Evolutionary conservation across 2,797 vertebrate species (phyloP).

Genomic region (Hemibagrus guttatus): DNA sequence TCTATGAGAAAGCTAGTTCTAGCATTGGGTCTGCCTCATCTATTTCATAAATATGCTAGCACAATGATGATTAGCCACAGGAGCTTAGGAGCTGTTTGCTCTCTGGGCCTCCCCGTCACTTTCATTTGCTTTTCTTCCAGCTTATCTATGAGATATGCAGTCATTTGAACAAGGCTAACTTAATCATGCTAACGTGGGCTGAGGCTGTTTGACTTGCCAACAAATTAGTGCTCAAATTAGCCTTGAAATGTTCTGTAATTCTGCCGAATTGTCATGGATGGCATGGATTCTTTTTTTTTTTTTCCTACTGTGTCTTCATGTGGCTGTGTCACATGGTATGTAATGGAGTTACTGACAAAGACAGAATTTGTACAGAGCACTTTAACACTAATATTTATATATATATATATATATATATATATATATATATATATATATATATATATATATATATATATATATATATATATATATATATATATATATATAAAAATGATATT

Average conservation of each 20-base stretch:
- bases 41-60: slow-evolving; percentile 54
- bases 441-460: slow-evolving; percentile 10
- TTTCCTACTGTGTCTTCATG: not conserved
- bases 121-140: slow-evolving; percentile 55
- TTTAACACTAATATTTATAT: not conserved
- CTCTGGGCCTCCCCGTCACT: slow-evolving; percentile 47
- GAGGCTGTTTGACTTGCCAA: slow-evolving; percentile 60
- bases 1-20: not conserved
- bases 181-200: slow-evolving; percentile 59
- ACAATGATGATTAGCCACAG: slow-evolving; percentile 50
- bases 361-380: not conserved
- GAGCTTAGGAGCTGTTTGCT: slow-evolving; percentile 54
- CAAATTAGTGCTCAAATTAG: slow-evolving; percentile 60
- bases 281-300: slow-evolving; percentile 18
- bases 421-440: slow-evolving; percentile 13
- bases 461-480: slow-evolving; percentile 9
- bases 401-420: slow-evolving; percentile 9
- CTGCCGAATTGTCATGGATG: slow-evolving; percentile 42
- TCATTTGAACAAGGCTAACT: slow-evolving; percentile 57
- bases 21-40: slow-evolving; percentile 31
- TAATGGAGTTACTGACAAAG: slow-evolving; percentile 4
- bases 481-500: not conserved
- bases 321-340: slow-evolving; percentile 5
- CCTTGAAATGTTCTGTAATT: slow-evolving; percentile 55
- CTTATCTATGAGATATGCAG: slow-evolving; percentile 52